Base-by-base conservation (phyloP, 2,113 vertebrate species). In the Naja naja region DNA sequence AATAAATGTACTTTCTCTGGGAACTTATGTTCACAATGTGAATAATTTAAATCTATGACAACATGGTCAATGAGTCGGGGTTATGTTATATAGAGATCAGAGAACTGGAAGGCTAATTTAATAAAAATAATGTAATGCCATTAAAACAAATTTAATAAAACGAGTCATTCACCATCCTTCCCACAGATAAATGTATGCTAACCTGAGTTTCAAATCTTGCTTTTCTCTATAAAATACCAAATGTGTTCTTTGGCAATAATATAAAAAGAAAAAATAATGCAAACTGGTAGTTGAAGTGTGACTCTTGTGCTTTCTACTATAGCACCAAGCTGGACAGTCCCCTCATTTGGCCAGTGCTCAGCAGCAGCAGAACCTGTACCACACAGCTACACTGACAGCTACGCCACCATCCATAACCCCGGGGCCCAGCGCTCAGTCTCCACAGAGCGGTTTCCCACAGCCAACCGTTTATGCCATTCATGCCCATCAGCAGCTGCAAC, bases 321-420 rank as follows among this genome's bases (percentile, higher is more conserved):
- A 97, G 97, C 95, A 97, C 92, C 97, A 99, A 98, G 98, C 98
- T n/a, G 97, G 98, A 91, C 97, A 98, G 95, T 96, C 97, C 47
- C 97, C 97, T 87, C 97, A 98, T 93, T 98, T 99, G 96, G 96
- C 96, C 93, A 97, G 98, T 20, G 98, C 98, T 93, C 98, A 98
- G 91, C 98, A 98, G 91, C 98, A 98, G 97, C 98, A 98, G 95
- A 97, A 96, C 60, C 95, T 99, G 94, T 99, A 99, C 97, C 99
- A 99, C 96, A 98, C 98, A 47, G 98, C 98, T 92, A 98, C 98
- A 20, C 96, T 99, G 94, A 98, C 98, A 52, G 98, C 98, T 58
- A 99, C 98, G 0, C 99, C 98, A 2, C 98, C 98, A 87, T 99
- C 98, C 97, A 97, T 99, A 97, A 98, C 98, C 0, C 98, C 98